Conservation (phyloP, 2,797 vertebrate species). For the Gymnocypris eckloni region DNA sequence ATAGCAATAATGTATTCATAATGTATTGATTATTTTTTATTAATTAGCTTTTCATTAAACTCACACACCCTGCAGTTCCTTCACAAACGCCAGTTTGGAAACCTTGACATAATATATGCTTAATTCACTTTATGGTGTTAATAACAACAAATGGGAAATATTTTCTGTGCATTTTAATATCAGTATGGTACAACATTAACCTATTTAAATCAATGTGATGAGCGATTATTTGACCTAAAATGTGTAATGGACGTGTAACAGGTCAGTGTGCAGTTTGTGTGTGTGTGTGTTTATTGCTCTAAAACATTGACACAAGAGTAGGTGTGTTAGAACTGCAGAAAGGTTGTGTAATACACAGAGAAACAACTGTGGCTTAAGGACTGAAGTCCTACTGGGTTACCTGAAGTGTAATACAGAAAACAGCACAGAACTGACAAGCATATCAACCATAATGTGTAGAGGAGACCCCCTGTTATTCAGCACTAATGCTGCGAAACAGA, state of each 20-base stretch:
- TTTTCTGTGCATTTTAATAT: too few relatives aligned
- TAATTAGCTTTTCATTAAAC: too few relatives aligned
- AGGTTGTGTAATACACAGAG: neutral
- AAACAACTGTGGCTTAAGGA: slow-evolving; percentile 25
- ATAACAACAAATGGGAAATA: too few relatives aligned
- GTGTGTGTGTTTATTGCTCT: neutral
- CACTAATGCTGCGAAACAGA: slow-evolving; percentile 36
- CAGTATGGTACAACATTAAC: too few relatives aligned
- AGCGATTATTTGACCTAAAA: too few relatives aligned
- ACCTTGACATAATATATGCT: too few relatives aligned
- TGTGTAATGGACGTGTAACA: neutral
- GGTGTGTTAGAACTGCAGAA: slow-evolving; percentile 24
- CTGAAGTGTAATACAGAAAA: slow-evolving; percentile 31
- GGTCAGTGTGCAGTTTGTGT: neutral
- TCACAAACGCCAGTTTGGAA: too few relatives aligned
- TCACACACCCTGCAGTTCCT: too few relatives aligned
- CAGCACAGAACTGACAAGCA: slow-evolving; percentile 29
- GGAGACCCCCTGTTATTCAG: slow-evolving; percentile 39
- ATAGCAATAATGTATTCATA: too few relatives aligned
- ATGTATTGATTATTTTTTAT: too few relatives aligned
- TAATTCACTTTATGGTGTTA: too few relatives aligned
- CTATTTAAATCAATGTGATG: too few relatives aligned
- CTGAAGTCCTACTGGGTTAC: slow-evolving; percentile 35
- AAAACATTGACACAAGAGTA: neutral
- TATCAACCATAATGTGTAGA: slow-evolving; percentile 27